phyloP scores from a whole-genome alignment of 2,888 invertebrate genomes.

The Thera britannica region DNA sequence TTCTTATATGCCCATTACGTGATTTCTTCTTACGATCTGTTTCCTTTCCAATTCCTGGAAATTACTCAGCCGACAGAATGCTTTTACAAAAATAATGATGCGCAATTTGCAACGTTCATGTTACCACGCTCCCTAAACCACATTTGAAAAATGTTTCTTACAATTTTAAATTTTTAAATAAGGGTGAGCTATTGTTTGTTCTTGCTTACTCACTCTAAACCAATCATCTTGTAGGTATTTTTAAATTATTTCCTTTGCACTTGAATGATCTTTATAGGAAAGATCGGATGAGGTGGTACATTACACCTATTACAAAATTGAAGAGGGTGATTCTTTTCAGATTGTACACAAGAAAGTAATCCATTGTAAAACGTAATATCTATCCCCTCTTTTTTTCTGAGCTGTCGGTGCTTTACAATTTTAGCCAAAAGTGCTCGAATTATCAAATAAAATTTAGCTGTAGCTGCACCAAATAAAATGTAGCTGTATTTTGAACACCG shows the following conservation, averaged over 20 bases:
- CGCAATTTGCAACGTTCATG: conserved; percentile 40
- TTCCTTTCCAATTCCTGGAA: conserved; percentile 1
- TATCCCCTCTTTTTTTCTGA: too few species aligned
- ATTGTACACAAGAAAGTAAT: too few species aligned
- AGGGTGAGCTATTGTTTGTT: conserved; percentile 39
- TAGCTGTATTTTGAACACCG: too few species aligned
- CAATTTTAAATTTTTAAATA: conserved; percentile 41
- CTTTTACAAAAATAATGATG: conserved; percentile 37
- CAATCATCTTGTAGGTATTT: conserved; percentile 15
- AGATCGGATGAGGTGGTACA: conserved; percentile 14
- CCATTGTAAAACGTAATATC: too few species aligned
- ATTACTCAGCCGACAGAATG: conserved; percentile 33
- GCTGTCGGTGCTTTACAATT: neutral
- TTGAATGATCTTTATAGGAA: conserved; percentile 14
- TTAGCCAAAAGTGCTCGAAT: neutral
- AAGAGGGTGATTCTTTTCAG: neutral
- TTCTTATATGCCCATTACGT: too few species aligned
- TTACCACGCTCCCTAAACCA: conserved; percentile 25
- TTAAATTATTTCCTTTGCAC: conserved; percentile 23
- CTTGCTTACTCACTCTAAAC: conserved; percentile 34
- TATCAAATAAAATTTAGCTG: too few species aligned
- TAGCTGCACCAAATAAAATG: too few species aligned
- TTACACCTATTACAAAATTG: neutral
- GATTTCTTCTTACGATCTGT: too few species aligned
- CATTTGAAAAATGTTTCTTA: conserved; percentile 20